Base-by-base conservation (phyloP, 2,113 vertebrate genomes). In the Amphilophus citrinellus region DNA sequence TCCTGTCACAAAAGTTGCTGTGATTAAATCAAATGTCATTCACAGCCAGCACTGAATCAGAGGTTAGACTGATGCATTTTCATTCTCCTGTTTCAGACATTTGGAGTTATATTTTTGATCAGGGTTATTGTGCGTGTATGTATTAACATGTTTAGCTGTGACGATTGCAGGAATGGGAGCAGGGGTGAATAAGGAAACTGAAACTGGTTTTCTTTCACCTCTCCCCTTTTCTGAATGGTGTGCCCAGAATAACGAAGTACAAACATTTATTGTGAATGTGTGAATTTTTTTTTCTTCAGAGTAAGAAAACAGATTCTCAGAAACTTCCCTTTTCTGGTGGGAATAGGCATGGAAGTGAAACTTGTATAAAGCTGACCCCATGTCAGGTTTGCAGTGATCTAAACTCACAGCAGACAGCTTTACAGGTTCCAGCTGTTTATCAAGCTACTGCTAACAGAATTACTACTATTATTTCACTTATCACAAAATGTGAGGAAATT, bases 201-300 rank as follows among this genome's bases (percentile, higher is more conserved):
- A 37, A 8, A 37, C 2, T 8, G 61, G 0, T 18, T 63, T 37
- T 13, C 0, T 63, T 13, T 63, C 18, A n/a, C 61, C 37, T 39
- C 61, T 63, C 37, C 32, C 61, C 61, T 63, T 37, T 62, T 63
- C 61, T 39, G 5, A 56, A 56, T 56, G 14, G 20, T 7, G 1
- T 53, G 50, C 15, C 50, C 1, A 20, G 18, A 56, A 56, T 56
- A 20, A 18, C 15, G 3, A 56, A 56, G 50, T 18, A 5, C 7
- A 17, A 53, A 53, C 1, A 50, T 50, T 50, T 6, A 50, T 11
- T 17, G 2, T 50, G 14, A 50, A 15, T 6, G 14, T 15, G 5
- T 17, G 14, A 15, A 0, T 56, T 20, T 18, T 56, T 53, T 6
- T 53, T 18, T 53, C 30, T 30, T 30, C 30, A 53, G 17, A 56